These are phyloP conservation scores for Apotomis capreana DNA, from an alignment of 2,888 invertebrate species.

Conservation along the genomic window DNA sequence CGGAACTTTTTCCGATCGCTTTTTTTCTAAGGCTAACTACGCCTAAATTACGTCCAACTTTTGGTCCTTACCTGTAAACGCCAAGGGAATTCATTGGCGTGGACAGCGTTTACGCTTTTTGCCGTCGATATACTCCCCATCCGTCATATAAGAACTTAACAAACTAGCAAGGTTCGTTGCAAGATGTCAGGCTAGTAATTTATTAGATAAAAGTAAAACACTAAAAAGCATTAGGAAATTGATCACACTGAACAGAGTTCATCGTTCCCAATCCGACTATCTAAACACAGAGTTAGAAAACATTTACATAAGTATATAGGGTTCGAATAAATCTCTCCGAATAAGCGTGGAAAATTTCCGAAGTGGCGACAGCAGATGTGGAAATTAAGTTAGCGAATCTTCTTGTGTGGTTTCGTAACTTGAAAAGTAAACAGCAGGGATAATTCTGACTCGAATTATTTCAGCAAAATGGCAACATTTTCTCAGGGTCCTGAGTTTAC, in stretches of 20 bases:
- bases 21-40: no score
- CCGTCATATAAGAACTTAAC: no score
- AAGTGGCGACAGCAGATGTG: slow-evolving; percentile 27
- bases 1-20: no score
- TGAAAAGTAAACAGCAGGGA: slow-evolving; percentile 33
- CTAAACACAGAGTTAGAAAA: slow-evolving; percentile 10
- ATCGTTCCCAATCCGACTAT: slow-evolving; percentile 7
- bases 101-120: no score
- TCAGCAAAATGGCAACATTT: slow-evolving; percentile 16
- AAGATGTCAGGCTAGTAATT: background rate
- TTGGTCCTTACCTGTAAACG: no score
- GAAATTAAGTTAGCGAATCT: slow-evolving; percentile 35
- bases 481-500: background rate
- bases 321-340: slow-evolving; percentile 24
- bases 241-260: slow-evolving; percentile 9
- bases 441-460: slow-evolving; percentile 18
- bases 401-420: slow-evolving; percentile 37
- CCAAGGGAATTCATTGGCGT: no score
- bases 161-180: no score
- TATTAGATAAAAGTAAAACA: background rate
- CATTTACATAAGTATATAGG: slow-evolving; percentile 18
- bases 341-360: slow-evolving; percentile 28
- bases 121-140: no score
- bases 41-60: no score
- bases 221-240: background rate